Percentiles rank a stretch among this genome's conserved stretches.
Conservation (phyloP, 2,797 vertebrate genomes). For the Premnoplex brunnescens region DNA sequence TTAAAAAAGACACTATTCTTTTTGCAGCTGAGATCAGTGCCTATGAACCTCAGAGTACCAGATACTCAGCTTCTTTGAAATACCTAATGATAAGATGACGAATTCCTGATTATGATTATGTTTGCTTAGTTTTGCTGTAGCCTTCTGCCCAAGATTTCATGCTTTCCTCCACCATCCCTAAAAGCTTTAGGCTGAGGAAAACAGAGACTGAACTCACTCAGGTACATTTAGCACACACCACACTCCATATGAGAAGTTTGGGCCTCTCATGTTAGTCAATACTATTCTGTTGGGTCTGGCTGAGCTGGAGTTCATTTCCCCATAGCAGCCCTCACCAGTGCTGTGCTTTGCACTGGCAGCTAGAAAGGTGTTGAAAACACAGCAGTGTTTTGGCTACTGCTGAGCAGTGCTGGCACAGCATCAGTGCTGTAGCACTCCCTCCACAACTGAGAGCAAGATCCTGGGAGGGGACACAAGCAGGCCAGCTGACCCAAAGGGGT, state of each 20-base stretch:
- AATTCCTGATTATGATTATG: background rate
- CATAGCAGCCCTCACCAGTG: background rate
- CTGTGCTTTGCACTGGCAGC: background rate
- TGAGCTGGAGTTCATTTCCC: background rate
- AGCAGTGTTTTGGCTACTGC: background rate
- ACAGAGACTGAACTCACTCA: background rate
- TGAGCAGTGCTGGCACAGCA: background rate
- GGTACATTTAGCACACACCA: background rate
- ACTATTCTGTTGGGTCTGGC: background rate
- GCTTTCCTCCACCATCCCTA: background rate
- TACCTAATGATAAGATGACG: background rate
- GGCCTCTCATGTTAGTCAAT: accelerated
- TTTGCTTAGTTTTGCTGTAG: background rate
- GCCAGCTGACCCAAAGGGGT: background rate
- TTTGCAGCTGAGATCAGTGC: background rate
- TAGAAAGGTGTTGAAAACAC: background rate
- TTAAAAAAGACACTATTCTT: background rate
- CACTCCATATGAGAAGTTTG: background rate
- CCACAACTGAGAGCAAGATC: background rate
- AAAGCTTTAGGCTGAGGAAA: background rate
- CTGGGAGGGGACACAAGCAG: background rate
- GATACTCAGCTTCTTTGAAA: background rate
- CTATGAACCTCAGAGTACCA: background rate
- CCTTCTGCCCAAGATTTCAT: background rate
- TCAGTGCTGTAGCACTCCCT: background rate